Percentiles rank a stretch among this genome's conserved stretches.
These are phyloP conservation scores for Pseudococcus viburni DNA, from an alignment of 2,888 invertebrate species.

Conservation along the genomic window DNA sequence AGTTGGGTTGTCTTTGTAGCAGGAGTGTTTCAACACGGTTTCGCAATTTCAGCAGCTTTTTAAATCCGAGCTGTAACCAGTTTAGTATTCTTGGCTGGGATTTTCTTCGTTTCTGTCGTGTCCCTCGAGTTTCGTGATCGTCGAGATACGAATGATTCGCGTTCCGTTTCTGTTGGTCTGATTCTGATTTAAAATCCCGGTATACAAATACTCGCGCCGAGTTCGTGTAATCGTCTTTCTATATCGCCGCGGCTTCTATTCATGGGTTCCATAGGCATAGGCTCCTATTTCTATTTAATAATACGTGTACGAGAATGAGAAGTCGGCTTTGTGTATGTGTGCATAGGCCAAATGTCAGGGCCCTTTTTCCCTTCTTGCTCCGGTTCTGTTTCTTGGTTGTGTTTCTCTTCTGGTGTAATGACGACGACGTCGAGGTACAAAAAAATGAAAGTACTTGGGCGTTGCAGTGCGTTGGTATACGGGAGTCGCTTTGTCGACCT, in stretches of 20 bases:
- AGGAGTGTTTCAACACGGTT: neutral
- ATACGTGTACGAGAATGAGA: neutral
- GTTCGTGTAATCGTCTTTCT: neutral
- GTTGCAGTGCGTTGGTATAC: neutral
- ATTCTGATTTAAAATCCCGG: neutral
- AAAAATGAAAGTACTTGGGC: slow-evolving; percentile 42
- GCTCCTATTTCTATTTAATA: too few relatives aligned
- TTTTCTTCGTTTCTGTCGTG: neutral
- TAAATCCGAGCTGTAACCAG: neutral
- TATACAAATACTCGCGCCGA: neutral
- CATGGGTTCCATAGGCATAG: neutral
- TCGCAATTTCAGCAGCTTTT: neutral
- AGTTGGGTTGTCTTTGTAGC: neutral
- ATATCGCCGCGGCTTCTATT: neutral
- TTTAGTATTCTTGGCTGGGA: neutral
- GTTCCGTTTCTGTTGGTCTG: neutral
- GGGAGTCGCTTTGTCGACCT: slow-evolving; percentile 18
- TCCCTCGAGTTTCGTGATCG: slow-evolving; percentile 5
- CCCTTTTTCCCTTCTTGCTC: neutral
- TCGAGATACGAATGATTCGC: neutral
- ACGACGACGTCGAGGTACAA: neutral
- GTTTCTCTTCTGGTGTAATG: neutral
- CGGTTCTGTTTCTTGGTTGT: neutral
- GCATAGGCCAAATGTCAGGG: neutral
- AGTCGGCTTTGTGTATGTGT: neutral